Percentiles rank a stretch among this genome's conserved stretches.
phyloP scores from a whole-genome alignment of 2,797 vertebrate species.

The Manis pentadactyla region DNA sequence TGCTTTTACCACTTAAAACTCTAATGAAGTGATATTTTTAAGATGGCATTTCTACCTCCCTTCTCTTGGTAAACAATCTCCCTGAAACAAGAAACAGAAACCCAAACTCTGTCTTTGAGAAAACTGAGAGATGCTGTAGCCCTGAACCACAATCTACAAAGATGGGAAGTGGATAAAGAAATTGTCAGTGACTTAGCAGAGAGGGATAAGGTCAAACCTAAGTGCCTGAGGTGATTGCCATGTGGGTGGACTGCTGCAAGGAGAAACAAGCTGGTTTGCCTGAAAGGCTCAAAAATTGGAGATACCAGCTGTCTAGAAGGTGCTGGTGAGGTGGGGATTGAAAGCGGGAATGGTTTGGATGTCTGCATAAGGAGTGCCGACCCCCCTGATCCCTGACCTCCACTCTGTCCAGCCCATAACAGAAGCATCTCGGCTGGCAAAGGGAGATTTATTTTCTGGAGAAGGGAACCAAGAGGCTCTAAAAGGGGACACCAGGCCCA shows the following conservation, averaged over 20 bases:
- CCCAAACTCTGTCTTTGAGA: not conserved
- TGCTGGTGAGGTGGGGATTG: not conserved
- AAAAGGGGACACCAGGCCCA: not conserved
- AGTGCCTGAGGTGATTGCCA: rapidly evolving
- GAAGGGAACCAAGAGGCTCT: not conserved
- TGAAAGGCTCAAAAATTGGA: not conserved
- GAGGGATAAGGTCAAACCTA: not conserved
- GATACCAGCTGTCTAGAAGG: not conserved
- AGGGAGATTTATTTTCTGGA: not conserved
- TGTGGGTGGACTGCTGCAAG: not conserved
- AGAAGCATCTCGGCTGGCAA: not conserved
- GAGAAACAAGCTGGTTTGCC: not conserved
- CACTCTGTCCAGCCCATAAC: not conserved
- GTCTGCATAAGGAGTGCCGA: not conserved
- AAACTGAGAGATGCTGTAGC: not conserved
- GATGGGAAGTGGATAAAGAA: not conserved
- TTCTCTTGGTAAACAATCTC: not conserved
- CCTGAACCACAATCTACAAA: not conserved
- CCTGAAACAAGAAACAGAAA: not conserved
- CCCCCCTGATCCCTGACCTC: not conserved
- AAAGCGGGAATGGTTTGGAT: not conserved
- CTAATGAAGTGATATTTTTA: conserved; percentile 1
- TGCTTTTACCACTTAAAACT: conserved; percentile 3
- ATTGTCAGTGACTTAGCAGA: not conserved
- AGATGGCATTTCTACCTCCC: not conserved